Base-by-base conservation (phyloP, 2,888 invertebrate genomes). In the Gryllus longicercus region DNA sequence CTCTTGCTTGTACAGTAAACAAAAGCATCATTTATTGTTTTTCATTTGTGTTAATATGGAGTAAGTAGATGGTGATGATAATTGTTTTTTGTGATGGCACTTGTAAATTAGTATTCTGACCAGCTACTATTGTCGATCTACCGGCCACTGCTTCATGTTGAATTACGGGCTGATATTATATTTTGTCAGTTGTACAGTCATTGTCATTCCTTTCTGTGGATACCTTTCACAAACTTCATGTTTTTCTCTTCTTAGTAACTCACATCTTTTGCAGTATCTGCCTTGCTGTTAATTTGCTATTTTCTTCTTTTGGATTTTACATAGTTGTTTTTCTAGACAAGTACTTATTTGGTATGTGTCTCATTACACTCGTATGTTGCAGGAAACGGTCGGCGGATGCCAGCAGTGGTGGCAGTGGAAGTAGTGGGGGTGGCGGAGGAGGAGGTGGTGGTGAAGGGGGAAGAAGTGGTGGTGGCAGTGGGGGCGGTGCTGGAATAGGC, bases 401-500 rank as follows among this genome's bases (percentile, higher is more conserved):
- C 78, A 82, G 82, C 80, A 81, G 78, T 78, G 63, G 63, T 18
- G 82, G 82, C 21, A 82, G 82, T 78, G 82, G 81, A 4, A 80
- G 80, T 51, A 81, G 81, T 80, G 79, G 76, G 75, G 79, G 63
- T 63, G 63, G 63, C n/a, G 63, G 63, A 5, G 63, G 63, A 63
- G 82, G 81, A 11, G 79, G 80, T 49, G 80, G 81, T 79, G 79
- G 76, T 74, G 79, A n/a, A 18, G 63, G 63, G 14, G 63, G 63
- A 18, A n/a, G 63, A 63, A n/a, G 63, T 4, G 82, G 82, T 21
- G 82, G 81, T 14, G 79, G 80, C 74, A 81, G 81, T 80, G 79
- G 76, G 14, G 77, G 79, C 38, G 80, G 81, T 80, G 85, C 84
- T 49, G 82, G 83, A 77, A 83, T 82, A 2, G 82, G 83, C 50